Percentiles rank a stretch among this genome's conserved stretches.
Conservation (phyloP, 2,113 vertebrate species). For the Cyanoderma ruficeps region DNA sequence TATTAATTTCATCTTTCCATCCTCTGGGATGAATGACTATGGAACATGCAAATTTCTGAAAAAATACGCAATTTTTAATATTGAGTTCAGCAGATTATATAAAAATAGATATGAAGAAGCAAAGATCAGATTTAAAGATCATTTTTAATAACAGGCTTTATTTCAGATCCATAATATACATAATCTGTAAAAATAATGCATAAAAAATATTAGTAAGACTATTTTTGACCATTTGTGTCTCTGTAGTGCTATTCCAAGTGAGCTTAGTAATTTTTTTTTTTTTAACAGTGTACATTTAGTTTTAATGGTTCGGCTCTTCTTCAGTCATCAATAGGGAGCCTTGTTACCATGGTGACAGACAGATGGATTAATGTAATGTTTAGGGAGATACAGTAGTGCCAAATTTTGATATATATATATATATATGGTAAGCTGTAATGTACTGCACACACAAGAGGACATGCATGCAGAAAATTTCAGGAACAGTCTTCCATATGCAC, state of each 20-base stretch:
- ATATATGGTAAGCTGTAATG: constrained; percentile 16
- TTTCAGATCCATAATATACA: not conserved
- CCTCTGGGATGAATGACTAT: not conserved
- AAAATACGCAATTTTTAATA: not conserved
- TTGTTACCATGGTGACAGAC: constrained; percentile 61
- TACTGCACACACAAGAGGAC: not conserved
- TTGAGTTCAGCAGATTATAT: not conserved
- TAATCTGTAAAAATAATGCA: not conserved
- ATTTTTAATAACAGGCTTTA: not conserved
- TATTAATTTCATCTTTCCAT: not conserved
- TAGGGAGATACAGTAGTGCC: constrained; percentile 29
- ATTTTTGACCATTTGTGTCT: not conserved
- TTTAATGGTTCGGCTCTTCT: constrained; percentile 32
- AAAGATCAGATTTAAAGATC: not conserved
- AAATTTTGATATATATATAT: constrained; percentile 21
- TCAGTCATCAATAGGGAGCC: constrained; percentile 55
- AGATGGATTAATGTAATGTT: constrained; percentile 14
- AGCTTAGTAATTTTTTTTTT: not conserved
- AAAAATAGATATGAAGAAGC: not conserved
- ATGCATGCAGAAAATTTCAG: not conserved
- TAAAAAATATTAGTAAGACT: not conserved
- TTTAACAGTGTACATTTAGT: constrained; percentile 17
- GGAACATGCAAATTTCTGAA: not conserved
- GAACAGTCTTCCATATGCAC: not conserved
- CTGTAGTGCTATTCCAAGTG: not conserved